Conservation (phyloP, 2,888 invertebrate genomes). For the Girardia tigrina region DNA sequence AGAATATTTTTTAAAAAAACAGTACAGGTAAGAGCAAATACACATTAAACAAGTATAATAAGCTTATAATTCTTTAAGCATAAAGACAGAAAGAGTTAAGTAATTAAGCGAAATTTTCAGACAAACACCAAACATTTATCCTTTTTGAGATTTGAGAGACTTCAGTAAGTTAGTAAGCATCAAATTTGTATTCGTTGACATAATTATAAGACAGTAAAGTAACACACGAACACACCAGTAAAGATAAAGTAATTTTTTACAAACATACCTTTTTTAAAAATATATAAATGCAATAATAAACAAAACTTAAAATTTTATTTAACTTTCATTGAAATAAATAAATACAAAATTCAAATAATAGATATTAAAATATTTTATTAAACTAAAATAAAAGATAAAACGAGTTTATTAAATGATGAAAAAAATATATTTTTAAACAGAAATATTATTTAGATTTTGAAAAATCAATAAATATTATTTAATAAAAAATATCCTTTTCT, state of each 20-base stretch:
- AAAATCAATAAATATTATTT: no score
- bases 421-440: no score
- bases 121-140: constrained; percentile 23
- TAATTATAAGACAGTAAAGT: constrained; percentile 20
- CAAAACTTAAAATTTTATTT: not conserved
- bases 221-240: constrained; percentile 8
- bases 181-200: constrained; percentile 15
- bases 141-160: constrained; percentile 23
- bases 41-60: constrained; percentile 23
- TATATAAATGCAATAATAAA: not conserved
- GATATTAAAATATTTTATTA: no score
- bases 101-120: constrained; percentile 16
- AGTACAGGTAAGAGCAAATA: constrained; percentile 16
- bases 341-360: no score
- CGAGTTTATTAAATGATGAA: no score
- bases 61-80: not conserved
- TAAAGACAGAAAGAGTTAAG: constrained; percentile 20
- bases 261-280: constrained; percentile 15
- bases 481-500: no score
- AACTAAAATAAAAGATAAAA: no score
- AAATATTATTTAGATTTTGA: no score
- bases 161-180: constrained; percentile 14
- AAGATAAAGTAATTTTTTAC: constrained; percentile 1
- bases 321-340: not conserved
- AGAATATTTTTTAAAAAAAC: no score